Percentiles rank a stretch among this genome's conserved stretches.
Evolutionary conservation across 2,797 vertebrate species (phyloP).

Genomic region (Myotis myotis): DNA sequence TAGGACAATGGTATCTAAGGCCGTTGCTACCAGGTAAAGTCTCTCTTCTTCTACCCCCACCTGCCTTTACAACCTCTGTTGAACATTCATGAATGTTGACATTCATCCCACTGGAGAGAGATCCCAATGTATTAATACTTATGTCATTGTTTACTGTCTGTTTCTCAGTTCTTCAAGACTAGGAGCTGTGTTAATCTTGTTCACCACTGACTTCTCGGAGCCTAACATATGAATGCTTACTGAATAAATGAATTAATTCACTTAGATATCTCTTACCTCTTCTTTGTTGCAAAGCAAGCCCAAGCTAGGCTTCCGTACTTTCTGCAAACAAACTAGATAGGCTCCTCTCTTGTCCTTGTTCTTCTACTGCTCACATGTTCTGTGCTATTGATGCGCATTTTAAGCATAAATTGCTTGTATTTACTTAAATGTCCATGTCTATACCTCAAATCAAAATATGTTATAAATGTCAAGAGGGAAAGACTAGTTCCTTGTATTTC

Average conservation of each 20-base stretch:
- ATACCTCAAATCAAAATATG: background rate
- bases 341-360: background rate
- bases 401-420: background rate
- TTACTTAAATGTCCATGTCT: slow-evolving; percentile 8
- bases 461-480: background rate
- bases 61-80: background rate
- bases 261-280: background rate
- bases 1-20: slow-evolving; percentile 69
- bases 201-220: background rate
- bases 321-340: background rate
- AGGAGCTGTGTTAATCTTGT: background rate
- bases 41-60: rapidly evolving
- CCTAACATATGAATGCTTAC: background rate
- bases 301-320: background rate
- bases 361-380: background rate
- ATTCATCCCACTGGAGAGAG: background rate
- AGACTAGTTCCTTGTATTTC: background rate
- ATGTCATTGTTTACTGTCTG: background rate
- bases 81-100: background rate
- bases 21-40: slow-evolving; percentile 74
- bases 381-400: background rate
- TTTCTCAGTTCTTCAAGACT: background rate
- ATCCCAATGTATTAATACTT: background rate
- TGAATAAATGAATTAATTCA: background rate
- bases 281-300: background rate